These are phyloP conservation scores for Adineta ricciae DNA, from an alignment of 2,888 invertebrate genomes.

Conservation along the genomic window DNA sequence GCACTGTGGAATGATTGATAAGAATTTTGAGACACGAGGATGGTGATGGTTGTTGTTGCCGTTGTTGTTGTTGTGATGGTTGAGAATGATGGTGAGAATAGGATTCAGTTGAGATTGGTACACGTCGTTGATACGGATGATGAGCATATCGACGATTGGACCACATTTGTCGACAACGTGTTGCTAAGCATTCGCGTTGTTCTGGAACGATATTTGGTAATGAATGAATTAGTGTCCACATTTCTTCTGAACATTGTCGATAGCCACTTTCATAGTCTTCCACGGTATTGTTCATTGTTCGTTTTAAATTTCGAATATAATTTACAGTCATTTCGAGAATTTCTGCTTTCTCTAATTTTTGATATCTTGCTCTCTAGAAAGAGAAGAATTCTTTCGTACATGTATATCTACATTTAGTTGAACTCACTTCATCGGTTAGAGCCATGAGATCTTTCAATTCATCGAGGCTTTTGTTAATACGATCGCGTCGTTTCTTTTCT, in stretches of 20 bases:
- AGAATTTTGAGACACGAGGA: not conserved
- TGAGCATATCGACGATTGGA: not conserved
- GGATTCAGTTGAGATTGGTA: too few species aligned
- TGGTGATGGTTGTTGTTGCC: not conserved
- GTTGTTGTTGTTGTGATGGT: too few species aligned
- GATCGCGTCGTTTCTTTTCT: constrained; percentile 34
- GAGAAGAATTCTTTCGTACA: not conserved
- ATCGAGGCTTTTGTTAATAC: constrained; percentile 33
- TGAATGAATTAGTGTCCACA: constrained; percentile 7
- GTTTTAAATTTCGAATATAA: constrained; percentile 29
- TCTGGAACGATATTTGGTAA: not conserved
- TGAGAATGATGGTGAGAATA: too few species aligned
- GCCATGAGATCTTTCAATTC: constrained; percentile 34
- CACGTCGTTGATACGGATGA: constrained; percentile 1
- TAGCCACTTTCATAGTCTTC: constrained; percentile 18
- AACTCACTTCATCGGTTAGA: constrained; percentile 22
- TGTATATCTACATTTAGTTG: too few species aligned
- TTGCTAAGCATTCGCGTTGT: constrained; percentile 13
- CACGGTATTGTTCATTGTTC: not conserved
- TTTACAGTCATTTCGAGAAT: constrained; percentile 33
- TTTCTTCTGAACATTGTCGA: constrained; percentile 7
- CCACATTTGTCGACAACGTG: constrained; percentile 17
- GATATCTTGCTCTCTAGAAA: constrained; percentile 27
- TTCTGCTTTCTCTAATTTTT: constrained; percentile 34
- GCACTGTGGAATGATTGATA: not conserved